Evolutionary conservation across 2,113 vertebrate genomes (phyloP).

Genomic region (Saguinus imperator): DNA sequence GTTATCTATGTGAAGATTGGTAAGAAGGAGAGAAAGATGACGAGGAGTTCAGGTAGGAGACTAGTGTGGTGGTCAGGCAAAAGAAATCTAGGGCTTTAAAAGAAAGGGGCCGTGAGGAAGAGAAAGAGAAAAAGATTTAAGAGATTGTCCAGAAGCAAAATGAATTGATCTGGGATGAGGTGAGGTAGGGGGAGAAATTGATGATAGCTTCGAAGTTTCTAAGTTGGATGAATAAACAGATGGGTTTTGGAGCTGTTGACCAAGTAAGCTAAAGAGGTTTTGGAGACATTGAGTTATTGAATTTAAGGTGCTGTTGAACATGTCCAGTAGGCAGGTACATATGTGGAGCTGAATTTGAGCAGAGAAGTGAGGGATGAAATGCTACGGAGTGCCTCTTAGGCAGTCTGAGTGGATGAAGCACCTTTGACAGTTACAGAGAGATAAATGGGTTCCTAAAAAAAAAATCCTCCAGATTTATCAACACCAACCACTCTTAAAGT

Average conservation of each 20-base stretch:
- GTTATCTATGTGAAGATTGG: neutral
- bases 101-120: neutral
- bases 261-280: neutral
- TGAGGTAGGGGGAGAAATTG: neutral
- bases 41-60: neutral
- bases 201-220: neutral
- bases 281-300: neutral
- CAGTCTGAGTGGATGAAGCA: neutral
- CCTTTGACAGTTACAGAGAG: neutral
- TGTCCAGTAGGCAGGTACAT: neutral
- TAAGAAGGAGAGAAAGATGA: neutral
- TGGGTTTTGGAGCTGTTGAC: neutral
- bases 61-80: neutral
- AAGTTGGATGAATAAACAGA: neutral
- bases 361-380: neutral
- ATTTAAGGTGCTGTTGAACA: neutral
- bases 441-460: neutral
- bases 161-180: neutral
- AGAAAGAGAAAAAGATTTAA: neutral
- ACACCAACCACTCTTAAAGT: neutral
- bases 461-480: neutral
- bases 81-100: neutral
- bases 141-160: slow-evolving; percentile 10
- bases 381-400: neutral
- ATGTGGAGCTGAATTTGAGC: neutral